Evolutionary conservation across 2,797 vertebrate genomes (phyloP).

Genomic region (Furcifer pardalis): DNA sequence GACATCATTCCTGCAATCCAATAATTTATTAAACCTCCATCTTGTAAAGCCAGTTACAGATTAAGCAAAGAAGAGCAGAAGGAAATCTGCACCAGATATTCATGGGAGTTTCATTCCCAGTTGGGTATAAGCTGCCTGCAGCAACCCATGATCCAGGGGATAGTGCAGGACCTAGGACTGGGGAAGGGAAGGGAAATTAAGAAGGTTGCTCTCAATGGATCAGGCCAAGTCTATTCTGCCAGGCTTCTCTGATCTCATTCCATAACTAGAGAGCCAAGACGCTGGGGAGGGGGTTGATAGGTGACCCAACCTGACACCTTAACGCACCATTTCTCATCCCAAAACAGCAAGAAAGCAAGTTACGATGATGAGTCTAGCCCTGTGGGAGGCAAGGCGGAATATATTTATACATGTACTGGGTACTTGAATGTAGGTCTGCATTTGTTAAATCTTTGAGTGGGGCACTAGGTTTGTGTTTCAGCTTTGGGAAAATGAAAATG

Average conservation of each 20-base stretch:
- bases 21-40: slow-evolving; percentile 95
- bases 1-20: slow-evolving; percentile 75
- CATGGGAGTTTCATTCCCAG: slow-evolving; percentile 73
- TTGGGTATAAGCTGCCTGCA: slow-evolving; percentile 88
- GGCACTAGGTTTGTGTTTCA: neutral
- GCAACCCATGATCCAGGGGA: slow-evolving; percentile 78
- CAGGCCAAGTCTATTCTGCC: slow-evolving; percentile 8
- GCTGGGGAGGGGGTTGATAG: neutral
- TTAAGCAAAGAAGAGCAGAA: slow-evolving; percentile 81
- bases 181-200: slow-evolving; percentile 52
- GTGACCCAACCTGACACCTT: slow-evolving; percentile 41
- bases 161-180: slow-evolving; percentile 67
- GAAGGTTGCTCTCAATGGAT: slow-evolving; percentile 21
- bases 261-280: neutral
- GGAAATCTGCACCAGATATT: slow-evolving; percentile 75
- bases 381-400: neutral
- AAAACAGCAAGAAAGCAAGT: neutral
- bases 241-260: neutral
- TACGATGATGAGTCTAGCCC: neutral
- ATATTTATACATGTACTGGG: neutral
- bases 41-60: slow-evolving; percentile 94
- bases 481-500: neutral
- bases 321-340: slow-evolving; percentile 59
- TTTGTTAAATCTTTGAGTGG: neutral
- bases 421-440: neutral